Evolutionary conservation across 2,797 vertebrate genomes (phyloP), one percentile per base, ranked within the genome.

Genomic region (Alosa sapidissima): DNA sequence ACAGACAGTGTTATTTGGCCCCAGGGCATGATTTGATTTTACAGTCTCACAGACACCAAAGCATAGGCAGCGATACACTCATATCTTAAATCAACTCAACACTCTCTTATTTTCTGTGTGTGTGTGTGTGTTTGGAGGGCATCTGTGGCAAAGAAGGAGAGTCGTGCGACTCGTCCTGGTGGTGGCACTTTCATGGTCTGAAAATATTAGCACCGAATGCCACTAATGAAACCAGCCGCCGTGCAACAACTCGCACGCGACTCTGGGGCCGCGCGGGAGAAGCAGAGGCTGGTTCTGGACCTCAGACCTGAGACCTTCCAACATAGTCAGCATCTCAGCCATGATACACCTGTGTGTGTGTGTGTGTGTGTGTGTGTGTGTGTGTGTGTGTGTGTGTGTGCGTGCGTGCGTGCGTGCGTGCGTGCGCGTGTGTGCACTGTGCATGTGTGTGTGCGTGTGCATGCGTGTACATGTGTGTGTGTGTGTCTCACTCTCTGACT

Each of bases 21-120:
- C 52, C 45, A 36, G 65, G 36, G 51, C 48, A 41, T 4, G 81
- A 82, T 82, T 85, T 14, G 81, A 82, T 82, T 82, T 33, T 41
- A 58, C 52, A 78, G 81, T 13, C 83, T 48, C 51, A 78, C 81
- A 60, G 62, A 82, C 81, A 82, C 28, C 0, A 51, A 52, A 52
- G 65, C 54, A 28, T 24, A 65, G 60, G 13, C 62, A 14, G 36
- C 24, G 28, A 68, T 13, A 36, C 62, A 36, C 28, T 68, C 62
- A 68, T 68, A 13, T 11, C 62, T 36, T 68, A 68, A 68, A 68
- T 68, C 62, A 68, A 68, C 62, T 68, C 62, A 68, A 6, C 28
- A 3, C 28, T 75, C 68, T 41, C 68, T 11, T 3, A 72, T 36
- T 36, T 75, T 45, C 28, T 28, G 28, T 28, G 28, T 28, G 28